Base-by-base conservation (phyloP, 1,140 invertebrate species). In the Neelides sp. region DNA sequence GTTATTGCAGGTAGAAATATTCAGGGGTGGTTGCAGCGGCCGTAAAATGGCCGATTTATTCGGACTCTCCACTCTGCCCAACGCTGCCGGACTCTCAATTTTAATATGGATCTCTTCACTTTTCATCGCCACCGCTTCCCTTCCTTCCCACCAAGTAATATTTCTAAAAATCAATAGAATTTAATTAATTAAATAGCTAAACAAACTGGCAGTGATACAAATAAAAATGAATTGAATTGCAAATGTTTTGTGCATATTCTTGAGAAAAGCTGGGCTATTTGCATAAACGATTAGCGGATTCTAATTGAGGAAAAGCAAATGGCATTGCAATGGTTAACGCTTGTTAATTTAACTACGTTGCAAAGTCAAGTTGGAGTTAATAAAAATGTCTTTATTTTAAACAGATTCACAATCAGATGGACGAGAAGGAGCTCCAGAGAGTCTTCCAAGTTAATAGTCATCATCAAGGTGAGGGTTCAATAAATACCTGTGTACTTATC, bases 371-470 rank as follows among this genome's bases (percentile, higher is more conserved):
- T n/a, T n/a, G n/a, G n/a, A n/a, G n/a, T n/a, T n/a, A n/a, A n/a
- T n/a, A n/a, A n/a, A n/a, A n/a, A n/a, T n/a, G n/a, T n/a, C n/a
- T n/a, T n/a, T n/a, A n/a, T 48, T 28, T 58, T 19, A 44, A 54
- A 42, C 44, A 68, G 66, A 64, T 86, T 66, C 85, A 89, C 72
- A 78, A 82, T 69, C 78, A 82, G 64, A 87, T 89, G 85, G 80
- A 81, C 54, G 66, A 74, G 63, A 79, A 83, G 54, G 83, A 89
- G 71, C 71, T 86, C 64, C 72, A 77, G 63, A 77, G 73, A 61
- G 78, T 85, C 50, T 89, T 89, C 70, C 83, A 87, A 67, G 82
- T 84, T 44, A 80, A 82, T 52, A 71, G 74, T 64, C 77, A 81
- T 64, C 74, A 79, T 61, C 72, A 77, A 66, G 82, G 77, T 79